A percentile compares a stretch with the other conserved stretches of the same genome.
Evolutionary conservation across 2,888 invertebrate species (phyloP).

Genomic region (Andrena haemorrhoa): DNA sequence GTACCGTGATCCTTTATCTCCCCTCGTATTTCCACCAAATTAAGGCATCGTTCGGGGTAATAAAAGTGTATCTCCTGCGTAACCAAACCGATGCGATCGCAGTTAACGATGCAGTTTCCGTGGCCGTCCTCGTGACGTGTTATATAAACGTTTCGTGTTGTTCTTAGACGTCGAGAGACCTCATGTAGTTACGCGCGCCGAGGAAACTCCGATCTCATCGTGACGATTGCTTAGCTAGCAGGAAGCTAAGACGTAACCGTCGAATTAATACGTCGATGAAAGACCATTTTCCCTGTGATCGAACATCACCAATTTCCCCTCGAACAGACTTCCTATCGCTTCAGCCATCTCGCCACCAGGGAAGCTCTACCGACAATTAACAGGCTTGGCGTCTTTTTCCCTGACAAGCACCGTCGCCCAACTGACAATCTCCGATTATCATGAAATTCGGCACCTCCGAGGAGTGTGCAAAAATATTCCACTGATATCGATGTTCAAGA

Average conservation of each 20-base stretch:
- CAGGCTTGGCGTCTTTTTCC: constrained; percentile 1
- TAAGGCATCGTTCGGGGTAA: not conserved
- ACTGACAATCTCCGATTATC: too few relatives aligned
- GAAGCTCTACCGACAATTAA: constrained; percentile 32
- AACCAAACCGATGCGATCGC: constrained; percentile 14
- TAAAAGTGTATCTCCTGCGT: not conserved
- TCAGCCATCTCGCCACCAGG: constrained; percentile 33
- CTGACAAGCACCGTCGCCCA: constrained; percentile 1
- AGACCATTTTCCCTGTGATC: constrained; percentile 63
- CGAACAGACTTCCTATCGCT: constrained; percentile 46
- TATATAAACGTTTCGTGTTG: constrained; percentile 41
- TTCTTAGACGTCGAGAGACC: constrained; percentile 15
- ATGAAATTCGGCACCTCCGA: too few relatives aligned
- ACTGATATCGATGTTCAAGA: too few relatives aligned
- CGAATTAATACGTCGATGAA: constrained; percentile 63
- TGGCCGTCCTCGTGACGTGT: constrained; percentile 18
- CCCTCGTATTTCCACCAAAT: not conserved
- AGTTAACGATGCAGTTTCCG: constrained; percentile 8
- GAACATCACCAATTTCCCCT: constrained; percentile 49
- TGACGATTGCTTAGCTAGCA: constrained; percentile 45
- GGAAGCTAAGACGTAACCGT: constrained; percentile 55
- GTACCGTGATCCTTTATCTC: not conserved
- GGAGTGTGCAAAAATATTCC: too few relatives aligned
- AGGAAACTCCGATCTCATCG: constrained; percentile 6
- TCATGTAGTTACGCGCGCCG: constrained; percentile 5